Conservation (phyloP, 2,888 invertebrate genomes). For the Hypolimnas misippus region DNA sequence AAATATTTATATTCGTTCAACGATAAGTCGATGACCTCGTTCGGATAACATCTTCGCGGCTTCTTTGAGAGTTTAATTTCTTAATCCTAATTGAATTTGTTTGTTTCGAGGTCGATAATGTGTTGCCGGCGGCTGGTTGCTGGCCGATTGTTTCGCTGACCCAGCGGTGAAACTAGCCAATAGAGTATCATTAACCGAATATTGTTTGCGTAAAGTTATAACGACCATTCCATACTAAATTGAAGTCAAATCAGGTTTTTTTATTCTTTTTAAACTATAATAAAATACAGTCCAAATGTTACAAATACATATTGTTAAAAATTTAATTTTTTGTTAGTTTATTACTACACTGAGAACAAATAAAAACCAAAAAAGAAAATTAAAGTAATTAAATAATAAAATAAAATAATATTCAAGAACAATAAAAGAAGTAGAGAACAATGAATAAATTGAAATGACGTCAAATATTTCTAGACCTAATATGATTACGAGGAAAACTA, state of each 20-base stretch:
- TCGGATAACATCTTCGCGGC: constrained; percentile 64
- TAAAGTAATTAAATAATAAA: too few relatives aligned
- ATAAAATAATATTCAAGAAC: too few relatives aligned
- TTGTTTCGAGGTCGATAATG: constrained; percentile 73
- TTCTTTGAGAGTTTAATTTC: constrained; percentile 77
- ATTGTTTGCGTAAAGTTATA: constrained; percentile 9
- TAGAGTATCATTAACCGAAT: constrained; percentile 9
- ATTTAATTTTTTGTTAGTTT: too few relatives aligned
- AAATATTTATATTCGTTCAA: constrained; percentile 57
- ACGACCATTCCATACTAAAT: constrained; percentile 1
- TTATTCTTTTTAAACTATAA: background rate
- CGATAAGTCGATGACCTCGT: constrained; percentile 64
- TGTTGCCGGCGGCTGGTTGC: constrained; percentile 53
- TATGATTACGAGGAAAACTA: too few relatives aligned
- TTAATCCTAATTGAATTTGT: constrained; percentile 83
- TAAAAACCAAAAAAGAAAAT: too few relatives aligned
- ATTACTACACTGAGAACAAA: too few relatives aligned
- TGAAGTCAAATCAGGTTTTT: background rate
- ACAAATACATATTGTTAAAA: too few relatives aligned
- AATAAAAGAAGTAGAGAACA: too few relatives aligned
- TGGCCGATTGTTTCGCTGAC: constrained; percentile 62
- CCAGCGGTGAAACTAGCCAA: constrained; percentile 42
- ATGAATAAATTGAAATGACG: too few relatives aligned
- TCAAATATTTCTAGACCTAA: too few relatives aligned
- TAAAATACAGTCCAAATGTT: background rate